A percentile compares a stretch with the other conserved stretches of the same genome.
These are phyloP conservation scores for Brachionus plicatilis DNA, from an alignment of 1,140 invertebrate genomes.

Conservation along the genomic window DNA sequence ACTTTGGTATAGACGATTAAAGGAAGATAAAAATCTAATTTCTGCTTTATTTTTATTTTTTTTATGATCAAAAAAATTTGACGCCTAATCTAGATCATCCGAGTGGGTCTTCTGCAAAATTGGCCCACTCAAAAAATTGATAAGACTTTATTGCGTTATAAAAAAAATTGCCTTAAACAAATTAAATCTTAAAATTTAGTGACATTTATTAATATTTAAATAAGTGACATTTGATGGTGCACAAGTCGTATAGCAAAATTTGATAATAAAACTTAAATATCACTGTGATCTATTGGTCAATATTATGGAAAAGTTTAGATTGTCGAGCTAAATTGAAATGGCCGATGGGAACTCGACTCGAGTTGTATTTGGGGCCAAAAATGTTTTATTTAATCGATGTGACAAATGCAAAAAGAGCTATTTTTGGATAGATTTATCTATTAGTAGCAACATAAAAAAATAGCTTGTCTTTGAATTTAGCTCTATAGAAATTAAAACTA, in stretches of 20 bases:
- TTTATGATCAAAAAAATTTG: background rate
- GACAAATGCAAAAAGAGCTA: conserved; percentile 16
- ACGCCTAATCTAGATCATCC: background rate
- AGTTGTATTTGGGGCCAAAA: background rate
- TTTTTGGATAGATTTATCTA: background rate
- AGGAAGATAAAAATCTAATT: background rate
- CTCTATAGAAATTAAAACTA: background rate
- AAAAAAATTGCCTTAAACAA: background rate
- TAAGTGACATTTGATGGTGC: background rate
- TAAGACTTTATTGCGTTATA: background rate
- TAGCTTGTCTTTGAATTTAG: conserved; percentile 6
- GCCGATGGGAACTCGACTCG: background rate
- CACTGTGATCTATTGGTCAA: background rate
- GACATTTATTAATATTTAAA: background rate
- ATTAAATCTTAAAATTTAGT: background rate
- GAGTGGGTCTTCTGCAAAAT: background rate
- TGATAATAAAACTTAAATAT: background rate
- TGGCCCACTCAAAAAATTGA: background rate
- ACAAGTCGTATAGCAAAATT: background rate
- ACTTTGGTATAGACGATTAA: background rate
- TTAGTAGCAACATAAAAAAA: background rate
- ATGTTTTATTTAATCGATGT: conserved; percentile 12
- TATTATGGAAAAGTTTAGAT: background rate
- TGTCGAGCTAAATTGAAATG: background rate
- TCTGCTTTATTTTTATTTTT: background rate